phyloP scores from a whole-genome alignment of 1,140 invertebrate genomes.

The Papilio polyxenes region DNA sequence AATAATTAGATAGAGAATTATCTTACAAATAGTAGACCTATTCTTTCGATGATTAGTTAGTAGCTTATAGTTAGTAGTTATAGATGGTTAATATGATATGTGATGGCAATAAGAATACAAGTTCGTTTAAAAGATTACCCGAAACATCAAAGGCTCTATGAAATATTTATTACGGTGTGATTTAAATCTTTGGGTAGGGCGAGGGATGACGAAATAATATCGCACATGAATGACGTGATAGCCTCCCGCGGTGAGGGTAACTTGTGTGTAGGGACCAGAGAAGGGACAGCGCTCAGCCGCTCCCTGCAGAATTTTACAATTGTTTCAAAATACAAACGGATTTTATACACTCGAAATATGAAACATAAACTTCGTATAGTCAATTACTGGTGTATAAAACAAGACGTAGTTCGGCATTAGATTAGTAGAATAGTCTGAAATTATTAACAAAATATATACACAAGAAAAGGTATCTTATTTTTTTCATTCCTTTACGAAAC shows the following conservation, averaged over 20 bases:
- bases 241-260: conserved; percentile 53
- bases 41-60: too few relatives aligned
- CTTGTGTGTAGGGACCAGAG: conserved; percentile 51
- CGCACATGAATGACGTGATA: conserved; percentile 55
- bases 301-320: conserved; percentile 25
- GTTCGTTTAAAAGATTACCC: neutral
- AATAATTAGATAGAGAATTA: too few relatives aligned
- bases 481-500: neutral
- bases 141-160: conserved; percentile 36
- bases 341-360: conserved; percentile 12
- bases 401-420: neutral
- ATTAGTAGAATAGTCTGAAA: neutral
- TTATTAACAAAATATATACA: neutral
- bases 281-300: conserved; percentile 36
- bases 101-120: neutral
- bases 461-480: neutral
- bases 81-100: neutral
- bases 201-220: conserved; percentile 59
- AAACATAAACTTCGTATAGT: neutral
- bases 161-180: conserved; percentile 58
- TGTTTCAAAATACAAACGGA: conserved; percentile 32
- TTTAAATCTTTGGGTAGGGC: conserved; percentile 53
- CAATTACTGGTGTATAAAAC: neutral
- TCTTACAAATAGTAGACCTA: too few relatives aligned
- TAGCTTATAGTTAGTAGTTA: too few relatives aligned